These are phyloP conservation scores for Xiphophorus maculatus DNA, from an alignment of 2,113 vertebrate genomes.

Conservation along the genomic window DNA sequence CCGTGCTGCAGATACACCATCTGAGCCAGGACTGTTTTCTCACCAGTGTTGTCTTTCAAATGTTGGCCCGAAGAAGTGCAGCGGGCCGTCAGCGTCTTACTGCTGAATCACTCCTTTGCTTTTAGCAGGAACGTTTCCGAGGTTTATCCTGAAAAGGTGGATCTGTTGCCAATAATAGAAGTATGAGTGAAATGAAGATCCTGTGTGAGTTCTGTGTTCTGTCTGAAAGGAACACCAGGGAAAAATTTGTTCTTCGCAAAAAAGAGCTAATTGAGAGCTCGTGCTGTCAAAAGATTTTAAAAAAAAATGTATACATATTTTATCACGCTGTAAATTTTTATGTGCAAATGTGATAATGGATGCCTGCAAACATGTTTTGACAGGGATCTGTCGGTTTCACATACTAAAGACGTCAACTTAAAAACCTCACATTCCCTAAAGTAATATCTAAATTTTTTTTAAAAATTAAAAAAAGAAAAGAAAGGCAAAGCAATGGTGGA, in stretches of 20 bases:
- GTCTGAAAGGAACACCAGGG: no score
- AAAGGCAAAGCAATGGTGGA: neutral
- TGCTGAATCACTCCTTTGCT: conserved; percentile 22
- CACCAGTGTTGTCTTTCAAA: conserved; percentile 73
- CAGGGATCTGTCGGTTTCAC: neutral
- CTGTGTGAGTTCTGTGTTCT: neutral
- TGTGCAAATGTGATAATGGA: neutral
- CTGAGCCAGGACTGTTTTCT: conserved; percentile 57
- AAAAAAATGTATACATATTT: neutral
- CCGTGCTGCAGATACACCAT: conserved; percentile 26
- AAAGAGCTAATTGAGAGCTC: neutral
- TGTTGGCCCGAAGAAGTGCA: conserved; percentile 39
- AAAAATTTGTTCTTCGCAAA: neutral
- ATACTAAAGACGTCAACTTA: neutral
- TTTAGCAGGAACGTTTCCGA: neutral
- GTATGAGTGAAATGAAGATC: neutral
- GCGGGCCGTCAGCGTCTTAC: conserved; percentile 26
- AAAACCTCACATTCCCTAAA: neutral
- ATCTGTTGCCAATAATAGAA: neutral
- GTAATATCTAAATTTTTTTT: neutral
- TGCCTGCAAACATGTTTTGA: neutral
- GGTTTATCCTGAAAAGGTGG: neutral
- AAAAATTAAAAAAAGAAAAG: no score
- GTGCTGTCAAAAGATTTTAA: neutral
- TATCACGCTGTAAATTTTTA: neutral